Base-by-base conservation (phyloP, 1,140 invertebrate genomes). In the Trichonephila clavata region DNA sequence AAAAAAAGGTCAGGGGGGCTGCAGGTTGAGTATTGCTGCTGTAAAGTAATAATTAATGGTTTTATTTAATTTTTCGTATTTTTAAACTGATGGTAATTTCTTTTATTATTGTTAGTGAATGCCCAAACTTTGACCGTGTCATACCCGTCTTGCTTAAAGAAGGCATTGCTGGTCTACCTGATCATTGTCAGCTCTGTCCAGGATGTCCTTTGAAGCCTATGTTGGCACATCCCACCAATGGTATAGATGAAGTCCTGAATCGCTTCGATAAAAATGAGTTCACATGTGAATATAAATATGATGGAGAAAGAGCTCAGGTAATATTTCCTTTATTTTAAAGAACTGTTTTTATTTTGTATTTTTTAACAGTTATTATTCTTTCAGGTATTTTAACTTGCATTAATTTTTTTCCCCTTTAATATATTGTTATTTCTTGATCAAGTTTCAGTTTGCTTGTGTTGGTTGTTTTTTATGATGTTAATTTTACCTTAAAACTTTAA, bases 271-370 rank as follows among this genome's bases (percentile, higher is more conserved):
- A 97, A 57, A 96, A 98, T 94, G 97, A 98, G 95, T 99, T 99
- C 95, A 99, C 99, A 4, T 99, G 99, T 95, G 99, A 99, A 96
- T 99, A 97, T 97, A 99, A 99, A 96, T 99, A 99, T 96, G 99
- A 99, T 96, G 99, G 99, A 7, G 99, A 99, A 96, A 96, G 99
- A 95, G 99, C 99, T 7, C 99, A 99, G 96, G 98, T 98, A 94
- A 93, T 95, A n/a, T 7, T 68, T 68, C 21, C 63, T 39, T 39
- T 39, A 39, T 39, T 39, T 39, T 39, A 39, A 39, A 39, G 32
- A 39, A 39, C 32, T 39, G 32, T 50, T 50, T 50, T 50, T 50
- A 10, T 50, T 50, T 50, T 7, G 50, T 50, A 50, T 50, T 10
- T 13, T 50, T 50, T 5, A 50, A 5, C 50, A 50, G 50, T 50